Percentiles rank a stretch among this genome's conserved stretches.
These are phyloP conservation scores for Tenrec ecaudatus DNA, from an alignment of 2,113 vertebrate species.

Conservation along the genomic window DNA sequence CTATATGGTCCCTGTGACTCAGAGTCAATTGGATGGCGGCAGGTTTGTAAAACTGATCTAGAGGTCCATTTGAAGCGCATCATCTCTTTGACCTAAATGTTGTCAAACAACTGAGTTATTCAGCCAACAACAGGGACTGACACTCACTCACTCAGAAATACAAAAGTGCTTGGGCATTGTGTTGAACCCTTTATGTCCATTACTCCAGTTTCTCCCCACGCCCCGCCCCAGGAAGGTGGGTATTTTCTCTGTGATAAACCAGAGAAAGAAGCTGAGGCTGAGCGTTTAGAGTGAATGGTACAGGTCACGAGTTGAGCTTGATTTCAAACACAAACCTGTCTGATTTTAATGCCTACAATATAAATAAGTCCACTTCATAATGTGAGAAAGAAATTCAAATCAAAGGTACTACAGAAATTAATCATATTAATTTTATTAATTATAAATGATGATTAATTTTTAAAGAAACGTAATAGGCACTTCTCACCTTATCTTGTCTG, in stretches of 20 bases:
- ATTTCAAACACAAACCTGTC: conserved; percentile 24
- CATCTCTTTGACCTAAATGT: conserved; percentile 13
- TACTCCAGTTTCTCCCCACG: not conserved
- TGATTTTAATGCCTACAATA: conserved; percentile 44
- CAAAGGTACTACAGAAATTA: not conserved
- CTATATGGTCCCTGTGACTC: not conserved
- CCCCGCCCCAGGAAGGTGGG: not conserved
- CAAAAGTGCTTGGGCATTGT: not conserved
- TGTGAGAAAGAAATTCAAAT: not conserved
- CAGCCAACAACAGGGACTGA: not conserved
- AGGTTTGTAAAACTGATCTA: not conserved
- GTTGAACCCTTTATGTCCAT: not conserved
- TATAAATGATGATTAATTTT: too few species aligned
- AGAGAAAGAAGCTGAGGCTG: not conserved
- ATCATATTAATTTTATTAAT: too few species aligned
- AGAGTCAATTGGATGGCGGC: not conserved
- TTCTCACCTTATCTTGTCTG: conserved; percentile 3
- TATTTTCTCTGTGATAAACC: not conserved
- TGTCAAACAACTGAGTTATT: not conserved
- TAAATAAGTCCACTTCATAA: conserved; percentile 13
- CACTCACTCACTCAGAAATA: conserved; percentile 14
- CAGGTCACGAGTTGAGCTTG: not conserved
- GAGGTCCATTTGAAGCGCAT: conserved; percentile 30
- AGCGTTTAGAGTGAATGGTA: conserved; percentile 3
- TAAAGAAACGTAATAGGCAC: not conserved